These are phyloP conservation scores for Zaprionus kolodkinae DNA, from an alignment of 1,140 invertebrate genomes.

Conservation along the genomic window DNA sequence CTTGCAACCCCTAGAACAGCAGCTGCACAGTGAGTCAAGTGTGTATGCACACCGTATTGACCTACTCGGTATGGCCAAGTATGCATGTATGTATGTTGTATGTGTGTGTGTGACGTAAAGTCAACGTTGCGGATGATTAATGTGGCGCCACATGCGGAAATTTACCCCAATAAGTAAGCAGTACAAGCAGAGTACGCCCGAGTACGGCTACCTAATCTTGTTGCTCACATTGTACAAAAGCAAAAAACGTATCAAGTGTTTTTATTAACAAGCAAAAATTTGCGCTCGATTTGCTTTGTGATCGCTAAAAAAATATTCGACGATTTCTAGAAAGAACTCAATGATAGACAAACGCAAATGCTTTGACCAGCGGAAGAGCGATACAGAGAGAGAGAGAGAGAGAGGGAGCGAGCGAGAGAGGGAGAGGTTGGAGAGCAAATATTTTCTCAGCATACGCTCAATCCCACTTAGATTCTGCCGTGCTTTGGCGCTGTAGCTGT, in stretches of 20 bases:
- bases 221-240: conserved; percentile 24
- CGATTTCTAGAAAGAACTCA: conserved; percentile 70
- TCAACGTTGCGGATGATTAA: conserved; percentile 66
- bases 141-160: conserved; percentile 51
- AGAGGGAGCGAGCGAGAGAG: background rate
- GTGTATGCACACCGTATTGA: conserved; percentile 57
- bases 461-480: conserved; percentile 26
- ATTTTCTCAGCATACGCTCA: conserved; percentile 19
- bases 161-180: conserved; percentile 43
- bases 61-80: conserved; percentile 45
- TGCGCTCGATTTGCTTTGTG: conserved; percentile 33
- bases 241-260: conserved; percentile 67
- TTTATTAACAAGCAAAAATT: conserved; percentile 33
- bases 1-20: conserved; percentile 24
- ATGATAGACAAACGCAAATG: conserved; percentile 54
- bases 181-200: conserved; percentile 36
- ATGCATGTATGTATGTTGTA: background rate
- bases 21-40: conserved; percentile 61
- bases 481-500: background rate
- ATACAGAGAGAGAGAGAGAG: background rate
- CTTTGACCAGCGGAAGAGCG: conserved; percentile 12
- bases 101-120: conserved; percentile 13
- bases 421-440: conserved; percentile 16
- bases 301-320: conserved; percentile 54
- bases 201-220: conserved; percentile 61